Conservation (phyloP, 2,888 invertebrate genomes). For the Ecliptopera silaceata region DNA sequence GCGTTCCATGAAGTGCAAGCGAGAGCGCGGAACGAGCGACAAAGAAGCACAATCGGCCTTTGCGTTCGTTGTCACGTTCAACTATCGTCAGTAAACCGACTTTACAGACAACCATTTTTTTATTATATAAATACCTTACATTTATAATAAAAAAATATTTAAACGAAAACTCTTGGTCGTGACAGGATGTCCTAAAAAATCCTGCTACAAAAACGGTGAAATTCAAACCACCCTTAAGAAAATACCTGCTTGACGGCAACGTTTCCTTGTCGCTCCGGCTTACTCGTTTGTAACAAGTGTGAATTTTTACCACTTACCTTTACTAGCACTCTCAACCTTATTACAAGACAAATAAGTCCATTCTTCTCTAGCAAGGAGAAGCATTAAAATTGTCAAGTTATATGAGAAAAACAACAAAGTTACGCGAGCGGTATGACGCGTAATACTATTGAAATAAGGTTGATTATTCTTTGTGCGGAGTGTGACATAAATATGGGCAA, state of each 20-base stretch:
- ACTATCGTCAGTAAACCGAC: no score
- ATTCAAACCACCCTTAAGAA: constrained; percentile 32
- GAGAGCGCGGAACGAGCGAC: no score
- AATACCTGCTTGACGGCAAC: constrained; percentile 42
- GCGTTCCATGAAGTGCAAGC: no score
- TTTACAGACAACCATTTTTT: no score
- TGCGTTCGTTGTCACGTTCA: no score
- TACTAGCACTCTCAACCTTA: constrained; percentile 10
- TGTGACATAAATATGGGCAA: constrained; percentile 8
- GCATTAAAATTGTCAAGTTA: constrained; percentile 6
- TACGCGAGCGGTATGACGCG: not conserved
- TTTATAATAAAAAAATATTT: not conserved
- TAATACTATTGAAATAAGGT: not conserved
- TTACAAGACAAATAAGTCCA: not conserved
- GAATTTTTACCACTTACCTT: constrained; percentile 25
- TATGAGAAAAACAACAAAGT: constrained; percentile 24
- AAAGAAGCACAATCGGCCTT: no score
- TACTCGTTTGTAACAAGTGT: constrained; percentile 44
- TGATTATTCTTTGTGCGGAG: not conserved
- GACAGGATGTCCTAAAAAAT: constrained; percentile 8
- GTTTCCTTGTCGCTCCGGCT: constrained; percentile 44
- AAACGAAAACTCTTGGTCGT: not conserved
- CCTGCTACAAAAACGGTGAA: constrained; percentile 20
- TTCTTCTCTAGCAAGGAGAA: not conserved
- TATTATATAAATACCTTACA: not conserved